Evolutionary conservation across 2,888 invertebrate genomes (phyloP), one percentile per base, ranked within the genome.

Genomic region (Rosalia funebris): DNA sequence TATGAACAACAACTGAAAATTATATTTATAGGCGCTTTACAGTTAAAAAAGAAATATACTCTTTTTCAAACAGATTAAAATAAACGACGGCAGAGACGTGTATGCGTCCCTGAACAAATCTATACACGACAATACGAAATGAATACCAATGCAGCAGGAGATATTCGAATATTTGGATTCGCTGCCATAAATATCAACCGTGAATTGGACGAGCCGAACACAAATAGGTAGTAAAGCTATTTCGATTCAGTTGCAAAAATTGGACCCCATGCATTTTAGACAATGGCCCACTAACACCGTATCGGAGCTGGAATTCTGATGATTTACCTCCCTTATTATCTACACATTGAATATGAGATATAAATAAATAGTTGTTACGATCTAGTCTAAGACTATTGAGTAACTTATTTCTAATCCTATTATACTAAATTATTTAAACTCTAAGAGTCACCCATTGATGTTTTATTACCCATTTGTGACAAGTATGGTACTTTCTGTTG

Each of bases 81-180:
- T 56, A 73, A 73, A 75, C 71, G 72, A 76, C 74, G 66, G 69
- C 65, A 61, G 72, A 65, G 73, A 58, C 71, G 62, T 64, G 65
- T 63, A 64, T 61, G 53, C 64, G 72, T 75, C 76, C 75, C 75
- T 62, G 67, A 75, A 72, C 75, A 73, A 75, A 76, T 76, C 74
- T 73, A 73, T 72, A 70, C 69, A 61, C 61, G 62, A 71, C 72
- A 74, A 70, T 73, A 69, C 70, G 62, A 67, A 72, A 75, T 73
- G 74, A 73, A 74, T 75, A 75, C 71, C 71, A 75, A 75, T 75
- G 65, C 63, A 59, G 55, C 60, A 60, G 47, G 44, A 50, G 48
- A 31, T 53, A 57, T 37, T 58, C 62, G 62, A 56, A 66, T 61
- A 59, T 68, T 69, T 69, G 61, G 59, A 70, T 71, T 55, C 63